Percentiles rank a stretch among this genome's conserved stretches.
phyloP scores from a whole-genome alignment of 2,888 invertebrate species.

The Cerastoderma edule region DNA sequence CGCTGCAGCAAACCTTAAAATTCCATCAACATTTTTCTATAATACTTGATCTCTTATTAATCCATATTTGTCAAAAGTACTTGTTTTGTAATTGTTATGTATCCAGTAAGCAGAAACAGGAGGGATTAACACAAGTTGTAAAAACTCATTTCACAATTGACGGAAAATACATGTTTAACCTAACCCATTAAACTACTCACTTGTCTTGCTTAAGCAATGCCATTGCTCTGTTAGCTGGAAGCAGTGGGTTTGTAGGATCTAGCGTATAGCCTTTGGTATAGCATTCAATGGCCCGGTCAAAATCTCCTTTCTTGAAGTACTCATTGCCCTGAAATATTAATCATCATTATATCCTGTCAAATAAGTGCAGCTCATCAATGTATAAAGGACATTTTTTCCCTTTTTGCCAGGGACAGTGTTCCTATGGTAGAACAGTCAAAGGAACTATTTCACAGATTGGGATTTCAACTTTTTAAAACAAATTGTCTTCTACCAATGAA shows the following conservation, averaged over 20 bases:
- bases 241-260: slow-evolving; percentile 86
- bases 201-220: slow-evolving; percentile 92
- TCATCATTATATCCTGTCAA: too few species aligned
- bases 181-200: too few species aligned
- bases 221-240: slow-evolving; percentile 94
- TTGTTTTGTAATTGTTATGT: background rate
- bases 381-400: too few species aligned
- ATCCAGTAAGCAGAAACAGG: too few species aligned
- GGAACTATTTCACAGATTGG: too few species aligned
- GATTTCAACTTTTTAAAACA: too few species aligned
- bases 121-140: too few species aligned
- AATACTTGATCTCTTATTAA: background rate
- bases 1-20: slow-evolving; percentile 83
- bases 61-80: background rate
- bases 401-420: too few species aligned
- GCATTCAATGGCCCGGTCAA: slow-evolving; percentile 82
- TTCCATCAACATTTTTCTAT: background rate
- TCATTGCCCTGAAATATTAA: slow-evolving; percentile 84
- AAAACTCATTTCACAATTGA: background rate
- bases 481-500: too few species aligned
- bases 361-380: too few species aligned
- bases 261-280: slow-evolving; percentile 83
- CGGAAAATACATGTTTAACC: background rate
- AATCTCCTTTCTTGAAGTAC: slow-evolving; percentile 81
- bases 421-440: too few species aligned